phyloP scores from a whole-genome alignment of 2,888 invertebrate species.

The Cheilosia pagana region DNA sequence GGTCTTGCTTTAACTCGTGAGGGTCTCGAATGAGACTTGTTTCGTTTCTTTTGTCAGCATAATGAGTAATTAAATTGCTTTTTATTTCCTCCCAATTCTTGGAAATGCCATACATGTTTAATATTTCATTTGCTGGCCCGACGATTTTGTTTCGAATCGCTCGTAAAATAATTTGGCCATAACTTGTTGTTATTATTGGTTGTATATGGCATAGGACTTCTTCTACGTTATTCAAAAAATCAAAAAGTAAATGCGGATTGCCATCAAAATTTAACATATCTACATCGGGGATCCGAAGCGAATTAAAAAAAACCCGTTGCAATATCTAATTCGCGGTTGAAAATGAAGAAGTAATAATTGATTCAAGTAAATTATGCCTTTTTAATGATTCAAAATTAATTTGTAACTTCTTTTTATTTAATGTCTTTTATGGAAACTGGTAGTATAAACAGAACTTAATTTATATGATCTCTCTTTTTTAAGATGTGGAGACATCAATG shows the following conservation, averaged over 20 bases:
- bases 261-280: not conserved
- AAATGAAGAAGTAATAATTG: not conserved
- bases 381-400: not conserved
- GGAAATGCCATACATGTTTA: slow-evolving; percentile 57
- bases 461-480: not conserved
- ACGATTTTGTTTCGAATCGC: slow-evolving; percentile 63
- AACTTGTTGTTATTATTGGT: not conserved
- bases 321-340: not conserved
- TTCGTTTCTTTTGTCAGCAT: slow-evolving; percentile 37
- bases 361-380: not conserved
- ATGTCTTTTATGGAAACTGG: no score
- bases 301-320: not conserved
- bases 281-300: not conserved
- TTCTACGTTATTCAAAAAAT: not conserved
- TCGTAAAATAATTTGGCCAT: slow-evolving; percentile 6
- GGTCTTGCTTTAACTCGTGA: slow-evolving; percentile 21
- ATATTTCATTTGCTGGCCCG: slow-evolving; percentile 53
- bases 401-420: rapidly evolving
- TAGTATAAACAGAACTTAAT: not conserved
- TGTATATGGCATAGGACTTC: not conserved
- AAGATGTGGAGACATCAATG: not conserved
- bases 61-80: slow-evolving; percentile 30
- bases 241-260: not conserved
- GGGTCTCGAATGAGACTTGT: slow-evolving; percentile 34
- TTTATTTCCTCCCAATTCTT: slow-evolving; percentile 33